Evolutionary conservation across 2,113 vertebrate genomes (phyloP).

Genomic region (Forbesichthys papilliferus): DNA sequence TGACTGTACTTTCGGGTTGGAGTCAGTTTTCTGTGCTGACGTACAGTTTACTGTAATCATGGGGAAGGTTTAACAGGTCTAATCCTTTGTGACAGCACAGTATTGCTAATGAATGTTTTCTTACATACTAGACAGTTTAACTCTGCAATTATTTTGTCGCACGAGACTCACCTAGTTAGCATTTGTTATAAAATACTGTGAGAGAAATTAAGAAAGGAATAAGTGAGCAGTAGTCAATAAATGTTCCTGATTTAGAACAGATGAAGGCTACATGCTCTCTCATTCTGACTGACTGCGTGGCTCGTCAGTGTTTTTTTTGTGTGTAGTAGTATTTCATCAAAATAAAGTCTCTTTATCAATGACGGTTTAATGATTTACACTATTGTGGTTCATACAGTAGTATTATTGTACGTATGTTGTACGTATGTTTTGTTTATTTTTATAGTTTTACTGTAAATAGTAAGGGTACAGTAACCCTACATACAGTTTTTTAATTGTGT

Average conservation of each 20-base stretch:
- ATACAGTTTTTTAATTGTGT: no score
- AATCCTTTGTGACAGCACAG: slow-evolving; percentile 21
- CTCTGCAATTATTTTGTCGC: slow-evolving; percentile 19
- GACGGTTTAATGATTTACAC: not conserved
- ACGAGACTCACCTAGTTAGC: slow-evolving; percentile 23
- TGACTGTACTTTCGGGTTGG: slow-evolving; percentile 30
- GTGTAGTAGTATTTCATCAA: slow-evolving; percentile 37
- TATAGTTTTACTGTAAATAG: no score
- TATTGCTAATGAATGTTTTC: slow-evolving; percentile 34
- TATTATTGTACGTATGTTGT: no score
- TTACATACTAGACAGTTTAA: slow-evolving; percentile 22
- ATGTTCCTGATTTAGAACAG: slow-evolving; percentile 15
- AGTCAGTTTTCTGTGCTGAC: slow-evolving; percentile 22
- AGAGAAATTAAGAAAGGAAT: no score
- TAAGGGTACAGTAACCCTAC: no score
- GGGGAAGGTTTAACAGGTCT: slow-evolving; percentile 38
- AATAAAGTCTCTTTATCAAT: slow-evolving; percentile 58
- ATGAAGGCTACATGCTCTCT: slow-evolving; percentile 1
- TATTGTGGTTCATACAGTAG: not conserved
- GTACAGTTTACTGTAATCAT: slow-evolving; percentile 6
- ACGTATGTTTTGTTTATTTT: no score
- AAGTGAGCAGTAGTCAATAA: not conserved
- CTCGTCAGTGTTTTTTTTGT: slow-evolving; percentile 23
- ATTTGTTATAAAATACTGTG: slow-evolving; percentile 20
- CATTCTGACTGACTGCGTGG: slow-evolving; percentile 10